These are phyloP conservation scores for Dicaeum eximium DNA, from an alignment of 2,113 vertebrate genomes.

Conservation along the genomic window DNA sequence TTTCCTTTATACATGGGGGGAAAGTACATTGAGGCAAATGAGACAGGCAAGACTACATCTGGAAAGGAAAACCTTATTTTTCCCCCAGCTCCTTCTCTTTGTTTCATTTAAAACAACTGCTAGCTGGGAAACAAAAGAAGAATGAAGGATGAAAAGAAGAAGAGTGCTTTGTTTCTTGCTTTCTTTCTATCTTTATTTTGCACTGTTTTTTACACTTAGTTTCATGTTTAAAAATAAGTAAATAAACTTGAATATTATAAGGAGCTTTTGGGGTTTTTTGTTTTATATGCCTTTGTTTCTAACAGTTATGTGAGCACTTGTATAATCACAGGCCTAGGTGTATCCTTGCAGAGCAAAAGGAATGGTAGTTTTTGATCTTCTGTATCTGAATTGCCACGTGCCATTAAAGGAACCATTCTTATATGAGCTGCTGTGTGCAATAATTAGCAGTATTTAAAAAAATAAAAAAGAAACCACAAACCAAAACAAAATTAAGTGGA, in stretches of 20 bases:
- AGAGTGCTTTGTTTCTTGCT: background rate
- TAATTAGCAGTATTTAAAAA: background rate
- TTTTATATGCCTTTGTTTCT: background rate
- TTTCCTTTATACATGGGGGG: background rate
- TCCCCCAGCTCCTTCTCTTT: background rate
- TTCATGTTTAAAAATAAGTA: background rate
- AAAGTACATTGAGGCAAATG: background rate
- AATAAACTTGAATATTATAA: background rate
- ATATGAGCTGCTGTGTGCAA: background rate
- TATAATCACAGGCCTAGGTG: background rate
- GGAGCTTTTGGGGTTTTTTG: background rate
- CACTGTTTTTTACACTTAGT: background rate
- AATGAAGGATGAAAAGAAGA: background rate
- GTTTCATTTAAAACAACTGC: background rate
- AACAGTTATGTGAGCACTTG: background rate
- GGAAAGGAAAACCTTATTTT: background rate
- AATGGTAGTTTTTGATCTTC: background rate
- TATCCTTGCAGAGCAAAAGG: background rate
- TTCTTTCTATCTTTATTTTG: background rate
- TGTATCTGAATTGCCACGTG: background rate
- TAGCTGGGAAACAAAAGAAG: background rate
- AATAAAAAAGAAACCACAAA: background rate
- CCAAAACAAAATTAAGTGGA: background rate
- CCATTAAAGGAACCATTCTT: background rate
- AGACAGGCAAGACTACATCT: background rate